Percentiles rank a stretch among this genome's conserved stretches.
Conservation (phyloP, 1,140 invertebrate genomes). For the Drosophila dunni region DNA sequence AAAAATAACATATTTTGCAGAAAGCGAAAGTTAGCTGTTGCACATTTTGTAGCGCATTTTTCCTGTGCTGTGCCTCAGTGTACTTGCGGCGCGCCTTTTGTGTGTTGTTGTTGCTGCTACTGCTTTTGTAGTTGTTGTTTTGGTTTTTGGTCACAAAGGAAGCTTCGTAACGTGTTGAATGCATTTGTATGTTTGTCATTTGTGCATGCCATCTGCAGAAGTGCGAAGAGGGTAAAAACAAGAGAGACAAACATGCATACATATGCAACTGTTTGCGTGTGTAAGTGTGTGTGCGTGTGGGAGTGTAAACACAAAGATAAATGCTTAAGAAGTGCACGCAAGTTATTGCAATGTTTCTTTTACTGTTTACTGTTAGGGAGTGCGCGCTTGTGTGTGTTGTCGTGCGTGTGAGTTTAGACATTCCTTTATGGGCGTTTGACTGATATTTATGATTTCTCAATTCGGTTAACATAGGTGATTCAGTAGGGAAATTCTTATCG, state of each 20-base stretch:
- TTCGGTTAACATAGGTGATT: not conserved
- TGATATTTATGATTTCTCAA: not conserved
- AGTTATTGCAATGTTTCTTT: constrained; percentile 38
- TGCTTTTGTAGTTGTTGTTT: constrained; percentile 16
- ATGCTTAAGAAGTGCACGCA: constrained; percentile 30
- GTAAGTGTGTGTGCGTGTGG: constrained; percentile 6
- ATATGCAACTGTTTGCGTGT: not conserved
- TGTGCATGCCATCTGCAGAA: constrained; percentile 29
- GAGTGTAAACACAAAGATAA: not conserved
- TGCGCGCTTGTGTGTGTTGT: not conserved
- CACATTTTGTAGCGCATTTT: constrained; percentile 19
- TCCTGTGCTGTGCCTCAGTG: constrained; percentile 2
- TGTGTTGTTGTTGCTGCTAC: constrained; percentile 12
- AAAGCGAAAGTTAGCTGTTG: constrained; percentile 41
- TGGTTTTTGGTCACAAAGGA: constrained; percentile 40
- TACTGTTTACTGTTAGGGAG: constrained; percentile 30
- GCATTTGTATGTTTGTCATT: constrained; percentile 31
- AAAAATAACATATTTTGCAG: constrained; percentile 8
- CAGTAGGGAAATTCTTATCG: not conserved
- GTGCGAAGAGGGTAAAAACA: constrained; percentile 22
- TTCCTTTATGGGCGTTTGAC: constrained; percentile 18
- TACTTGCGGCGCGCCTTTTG: constrained; percentile 18
- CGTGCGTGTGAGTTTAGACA: not conserved
- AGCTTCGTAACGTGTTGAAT: constrained; percentile 39
- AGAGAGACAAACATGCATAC: not conserved